Evolutionary conservation across 2,113 vertebrate genomes (phyloP).

Genomic region (Rhabdornis inornatus): DNA sequence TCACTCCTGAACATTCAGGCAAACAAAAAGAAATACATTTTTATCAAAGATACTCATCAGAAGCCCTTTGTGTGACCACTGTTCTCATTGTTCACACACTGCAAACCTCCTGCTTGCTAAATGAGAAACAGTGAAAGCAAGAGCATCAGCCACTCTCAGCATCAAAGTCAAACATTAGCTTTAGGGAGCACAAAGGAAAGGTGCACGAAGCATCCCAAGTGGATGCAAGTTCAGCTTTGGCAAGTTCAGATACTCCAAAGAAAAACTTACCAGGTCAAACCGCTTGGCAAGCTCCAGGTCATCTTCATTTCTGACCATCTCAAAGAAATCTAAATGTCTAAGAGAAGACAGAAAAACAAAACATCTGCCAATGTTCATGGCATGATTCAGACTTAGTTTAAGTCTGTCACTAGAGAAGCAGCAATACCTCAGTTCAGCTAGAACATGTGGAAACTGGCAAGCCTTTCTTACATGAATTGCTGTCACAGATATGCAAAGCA

Average conservation of each 20-base stretch:
- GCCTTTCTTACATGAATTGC: neutral
- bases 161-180: neutral
- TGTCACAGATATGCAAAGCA: neutral
- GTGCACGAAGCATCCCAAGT: neutral
- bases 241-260: neutral
- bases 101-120: neutral
- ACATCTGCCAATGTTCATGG: neutral
- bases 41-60: neutral
- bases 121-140: neutral
- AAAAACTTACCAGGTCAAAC: conserved; percentile 87
- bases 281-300: conserved; percentile 90
- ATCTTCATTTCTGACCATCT: conserved; percentile 98
- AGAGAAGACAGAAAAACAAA: neutral
- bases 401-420: neutral
- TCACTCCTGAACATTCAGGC: neutral
- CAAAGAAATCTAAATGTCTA: conserved; percentile 98
- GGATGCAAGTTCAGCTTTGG: neutral
- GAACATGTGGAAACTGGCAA: neutral
- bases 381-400: neutral
- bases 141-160: neutral
- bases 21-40: neutral
- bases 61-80: neutral
- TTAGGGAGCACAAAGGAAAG: neutral
- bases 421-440: neutral
- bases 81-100: neutral